Conservation (phyloP, 2,797 vertebrate species). For the Rachycentron canadum region DNA sequence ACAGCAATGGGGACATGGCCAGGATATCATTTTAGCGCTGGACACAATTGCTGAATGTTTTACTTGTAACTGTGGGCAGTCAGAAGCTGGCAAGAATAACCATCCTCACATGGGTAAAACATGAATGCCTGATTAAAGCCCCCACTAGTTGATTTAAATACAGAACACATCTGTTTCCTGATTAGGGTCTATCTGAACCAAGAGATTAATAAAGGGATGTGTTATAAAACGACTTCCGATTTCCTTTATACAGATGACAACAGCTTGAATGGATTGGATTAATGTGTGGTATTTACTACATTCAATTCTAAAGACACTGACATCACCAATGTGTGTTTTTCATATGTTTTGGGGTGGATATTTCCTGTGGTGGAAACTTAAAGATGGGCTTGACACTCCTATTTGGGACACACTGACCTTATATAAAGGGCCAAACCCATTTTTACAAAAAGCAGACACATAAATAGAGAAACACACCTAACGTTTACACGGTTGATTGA, state of each 20-base stretch:
- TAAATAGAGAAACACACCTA: conserved; percentile 53
- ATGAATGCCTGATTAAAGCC: not conserved
- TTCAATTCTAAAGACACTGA: not conserved
- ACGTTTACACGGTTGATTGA: conserved; percentile 17
- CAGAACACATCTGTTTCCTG: no score
- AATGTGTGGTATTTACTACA: not conserved
- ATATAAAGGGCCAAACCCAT: conserved; percentile 50
- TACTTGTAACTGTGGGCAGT: not conserved
- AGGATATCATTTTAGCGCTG: conserved; percentile 2
- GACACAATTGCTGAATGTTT: not conserved
- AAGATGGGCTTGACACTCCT: conserved; percentile 17
- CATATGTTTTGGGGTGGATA: not conserved
- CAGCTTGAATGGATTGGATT: not conserved
- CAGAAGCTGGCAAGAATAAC: not conserved
- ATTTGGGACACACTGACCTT: conserved; percentile 45
- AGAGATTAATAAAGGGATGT: not conserved
- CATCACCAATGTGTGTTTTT: not conserved
- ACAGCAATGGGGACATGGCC: not conserved
- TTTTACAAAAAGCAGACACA: conserved; percentile 25
- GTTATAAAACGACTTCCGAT: not conserved
- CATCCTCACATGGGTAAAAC: not conserved
- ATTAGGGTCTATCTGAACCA: no score
- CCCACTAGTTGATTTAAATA: no score
- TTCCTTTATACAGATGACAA: no score
- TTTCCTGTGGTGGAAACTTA: conserved; percentile 32